Conservation (phyloP, 2,888 invertebrate genomes). For the Mantis religiosa region DNA sequence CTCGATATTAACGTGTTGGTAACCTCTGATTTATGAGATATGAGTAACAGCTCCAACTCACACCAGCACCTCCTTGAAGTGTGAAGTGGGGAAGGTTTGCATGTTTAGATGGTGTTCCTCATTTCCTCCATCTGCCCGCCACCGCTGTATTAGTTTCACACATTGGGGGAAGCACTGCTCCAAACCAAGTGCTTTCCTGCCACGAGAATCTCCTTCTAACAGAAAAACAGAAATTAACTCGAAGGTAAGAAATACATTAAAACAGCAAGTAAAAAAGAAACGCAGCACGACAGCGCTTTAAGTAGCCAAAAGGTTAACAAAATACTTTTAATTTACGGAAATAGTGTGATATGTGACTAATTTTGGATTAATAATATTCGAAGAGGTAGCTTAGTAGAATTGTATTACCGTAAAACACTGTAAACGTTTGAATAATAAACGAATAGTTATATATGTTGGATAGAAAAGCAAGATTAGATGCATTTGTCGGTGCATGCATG, state of each 20-base stretch:
- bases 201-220: background rate
- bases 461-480: no score
- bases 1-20: background rate
- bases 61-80: background rate
- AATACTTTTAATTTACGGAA: no score
- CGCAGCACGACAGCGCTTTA: no score
- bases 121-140: background rate
- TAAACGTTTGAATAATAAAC: no score
- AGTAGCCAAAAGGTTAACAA: no score
- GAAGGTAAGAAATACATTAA: background rate
- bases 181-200: background rate
- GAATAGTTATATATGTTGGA: no score
- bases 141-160: background rate
- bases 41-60: background rate
- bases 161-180: background rate
- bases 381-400: no score
- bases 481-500: no score
- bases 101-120: background rate
- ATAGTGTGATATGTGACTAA: no score
- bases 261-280: background rate
- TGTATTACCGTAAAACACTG: no score
- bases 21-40: background rate
- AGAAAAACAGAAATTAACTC: background rate
- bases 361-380: no score
- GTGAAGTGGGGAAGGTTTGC: background rate